Conservation (phyloP, 1,140 invertebrate genomes). For the Cepaea nemoralis region DNA sequence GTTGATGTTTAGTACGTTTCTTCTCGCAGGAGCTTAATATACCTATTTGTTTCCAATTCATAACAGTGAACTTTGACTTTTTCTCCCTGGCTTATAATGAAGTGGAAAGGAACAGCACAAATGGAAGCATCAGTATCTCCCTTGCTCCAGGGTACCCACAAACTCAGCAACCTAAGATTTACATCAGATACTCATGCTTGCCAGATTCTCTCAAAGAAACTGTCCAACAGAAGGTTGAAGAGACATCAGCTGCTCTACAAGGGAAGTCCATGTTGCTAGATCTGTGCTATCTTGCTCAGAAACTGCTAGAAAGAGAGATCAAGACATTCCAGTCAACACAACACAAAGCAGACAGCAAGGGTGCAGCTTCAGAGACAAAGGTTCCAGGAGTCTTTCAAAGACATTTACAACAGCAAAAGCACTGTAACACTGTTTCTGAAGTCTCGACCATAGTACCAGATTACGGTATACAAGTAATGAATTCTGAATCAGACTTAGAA, state of each 20-base stretch:
- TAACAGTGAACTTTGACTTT: not conserved
- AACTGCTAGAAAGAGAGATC: not conserved
- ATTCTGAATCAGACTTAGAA: not conserved
- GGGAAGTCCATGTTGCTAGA: constrained; percentile 18
- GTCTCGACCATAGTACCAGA: too few relatives aligned
- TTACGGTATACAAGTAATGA: not conserved
- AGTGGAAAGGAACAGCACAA: not conserved
- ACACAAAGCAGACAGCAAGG: not conserved
- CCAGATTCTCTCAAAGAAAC: not conserved
- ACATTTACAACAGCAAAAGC: not conserved
- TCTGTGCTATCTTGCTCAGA: not conserved
- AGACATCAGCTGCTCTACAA: not conserved
- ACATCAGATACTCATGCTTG: not conserved
- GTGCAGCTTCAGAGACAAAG: not conserved
- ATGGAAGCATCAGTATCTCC: not conserved
- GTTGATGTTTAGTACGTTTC: too few relatives aligned
- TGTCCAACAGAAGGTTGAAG: not conserved
- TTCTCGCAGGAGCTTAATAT: too few relatives aligned
- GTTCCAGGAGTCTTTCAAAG: not conserved
- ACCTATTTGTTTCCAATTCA: too few relatives aligned
- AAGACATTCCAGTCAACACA: not conserved
- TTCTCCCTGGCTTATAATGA: not conserved
- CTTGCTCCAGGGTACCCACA: not conserved
- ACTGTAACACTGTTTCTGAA: not conserved
- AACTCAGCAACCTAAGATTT: not conserved